Base-by-base conservation (phyloP, 2,113 vertebrate genomes). In the Austrofundulus limnaeus region DNA sequence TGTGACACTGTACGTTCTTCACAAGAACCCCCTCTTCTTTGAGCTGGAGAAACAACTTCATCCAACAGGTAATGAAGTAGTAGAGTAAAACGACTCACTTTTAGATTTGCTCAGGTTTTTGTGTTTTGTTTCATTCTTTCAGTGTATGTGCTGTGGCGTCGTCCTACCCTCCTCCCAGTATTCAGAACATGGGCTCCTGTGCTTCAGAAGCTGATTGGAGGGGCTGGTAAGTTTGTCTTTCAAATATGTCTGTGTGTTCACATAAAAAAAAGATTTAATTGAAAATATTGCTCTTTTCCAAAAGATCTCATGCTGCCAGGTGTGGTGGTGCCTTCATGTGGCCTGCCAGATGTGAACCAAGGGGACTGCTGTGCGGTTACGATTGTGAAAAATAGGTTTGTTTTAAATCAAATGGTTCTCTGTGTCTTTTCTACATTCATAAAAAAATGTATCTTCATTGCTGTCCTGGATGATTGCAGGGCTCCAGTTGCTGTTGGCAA, bases 261-360 rank as follows among this genome's bases (percentile, higher is more conserved):
- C 3, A 34, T 43, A 43, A 6, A 34, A 8, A 50, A 6, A 25
- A 11, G 53, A 6, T 51, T 41, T 24, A 34, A 13, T 31, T 48
- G 23, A 45, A 15, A 43, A 63, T 17, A 52, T 42, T 58, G 34
- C 71, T 14, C 50, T 78, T 86, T 50, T 75, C 67, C 45, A 13
- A 34, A 83, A 99, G 97, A 99, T 85, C 94, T 99, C 74, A 99
- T 99, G 97, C 91, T 99, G 77, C 96, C 97, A 0, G 96, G 97
- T 41, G 90, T 99, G 28, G 91, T 95, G 71, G 87, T 94, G 81
- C 92, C 95, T 75, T 83, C 92, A 76, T 70, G 77, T 76, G 97
- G 96, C 61, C 91, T 99, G 16, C 96, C 96, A 69, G 90, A 82
- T 31, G 91, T 99, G 57, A 85, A 89, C 10, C 90, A 53, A 78